A percentile compares a stretch with the other conserved stretches of the same genome.
These are phyloP conservation scores for Pyrrhia umbra DNA, from an alignment of 2,888 invertebrate genomes.

Conservation along the genomic window DNA sequence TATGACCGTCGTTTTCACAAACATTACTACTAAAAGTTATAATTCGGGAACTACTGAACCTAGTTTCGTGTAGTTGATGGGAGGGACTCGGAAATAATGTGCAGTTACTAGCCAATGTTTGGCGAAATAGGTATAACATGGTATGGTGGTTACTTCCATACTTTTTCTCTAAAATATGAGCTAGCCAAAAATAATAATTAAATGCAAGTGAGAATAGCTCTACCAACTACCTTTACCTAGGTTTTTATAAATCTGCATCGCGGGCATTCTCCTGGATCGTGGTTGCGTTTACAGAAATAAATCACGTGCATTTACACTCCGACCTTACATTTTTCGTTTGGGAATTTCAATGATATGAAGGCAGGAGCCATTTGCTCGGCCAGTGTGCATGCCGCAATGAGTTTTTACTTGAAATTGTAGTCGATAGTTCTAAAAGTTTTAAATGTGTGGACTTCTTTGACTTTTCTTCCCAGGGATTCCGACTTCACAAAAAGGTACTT, in stretches of 20 bases:
- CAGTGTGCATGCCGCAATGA: neutral
- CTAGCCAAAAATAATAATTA: neutral
- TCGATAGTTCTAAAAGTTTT: no score
- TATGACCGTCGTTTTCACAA: conserved; percentile 43
- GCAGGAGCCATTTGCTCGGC: neutral
- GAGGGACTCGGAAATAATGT: conserved; percentile 30
- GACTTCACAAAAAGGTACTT: no score
- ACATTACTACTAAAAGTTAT: conserved; percentile 46
- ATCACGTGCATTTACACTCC: neutral
- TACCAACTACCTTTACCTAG: no score
- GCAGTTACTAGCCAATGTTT: conserved; percentile 7
- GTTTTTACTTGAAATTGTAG: neutral
- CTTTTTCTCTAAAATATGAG: neutral
- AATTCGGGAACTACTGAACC: conserved; percentile 46
- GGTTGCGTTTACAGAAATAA: neutral
- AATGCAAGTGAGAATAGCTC: no score
- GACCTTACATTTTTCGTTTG: neutral
- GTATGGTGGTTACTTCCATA: neutral
- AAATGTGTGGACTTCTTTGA: no score
- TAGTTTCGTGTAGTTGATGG: conserved; percentile 44
- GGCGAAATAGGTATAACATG: neutral
- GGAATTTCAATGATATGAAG: neutral
- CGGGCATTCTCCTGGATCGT: neutral
- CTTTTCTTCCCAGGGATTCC: no score
- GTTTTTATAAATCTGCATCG: neutral